These are phyloP conservation scores for Archips xylosteana DNA, from an alignment of 2,888 invertebrate genomes.

Conservation along the genomic window DNA sequence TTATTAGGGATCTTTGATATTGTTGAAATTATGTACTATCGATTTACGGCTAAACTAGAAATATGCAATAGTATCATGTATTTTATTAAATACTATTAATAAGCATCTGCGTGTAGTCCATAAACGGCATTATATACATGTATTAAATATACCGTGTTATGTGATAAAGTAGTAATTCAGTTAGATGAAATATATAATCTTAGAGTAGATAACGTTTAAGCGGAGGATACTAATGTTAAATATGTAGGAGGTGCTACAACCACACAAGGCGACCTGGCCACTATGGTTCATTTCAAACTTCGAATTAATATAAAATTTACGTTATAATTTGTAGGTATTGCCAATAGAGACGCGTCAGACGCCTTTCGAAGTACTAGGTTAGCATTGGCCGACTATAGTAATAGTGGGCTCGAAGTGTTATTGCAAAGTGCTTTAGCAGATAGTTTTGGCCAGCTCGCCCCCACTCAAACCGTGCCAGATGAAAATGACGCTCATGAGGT, in stretches of 20 bases:
- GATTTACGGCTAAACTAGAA: slow-evolving; percentile 79
- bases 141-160: slow-evolving; percentile 64
- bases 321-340: slow-evolving; percentile 41
- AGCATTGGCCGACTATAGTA: not conserved
- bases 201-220: slow-evolving; percentile 65
- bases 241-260: slow-evolving; percentile 75
- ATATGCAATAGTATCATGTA: slow-evolving; percentile 66
- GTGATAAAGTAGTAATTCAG: slow-evolving; percentile 54
- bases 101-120: slow-evolving; percentile 72
- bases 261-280: slow-evolving; percentile 76
- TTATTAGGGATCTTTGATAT: slow-evolving; percentile 80
- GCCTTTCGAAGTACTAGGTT: slow-evolving; percentile 27
- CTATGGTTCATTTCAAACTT: slow-evolving; percentile 52
- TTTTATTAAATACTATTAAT: slow-evolving; percentile 68
- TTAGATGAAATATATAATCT: slow-evolving; percentile 64
- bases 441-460: slow-evolving; percentile 68
- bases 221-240: slow-evolving; percentile 68
- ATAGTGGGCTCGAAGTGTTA: not conserved
- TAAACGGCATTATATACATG: slow-evolving; percentile 72
- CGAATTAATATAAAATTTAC: slow-evolving; percentile 29
- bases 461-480: slow-evolving; percentile 81
- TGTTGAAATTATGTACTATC: slow-evolving; percentile 82
- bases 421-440: slow-evolving; percentile 30
- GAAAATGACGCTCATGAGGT: slow-evolving; percentile 73
- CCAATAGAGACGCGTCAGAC: slow-evolving; percentile 24